phyloP scores from a whole-genome alignment of 2,113 vertebrate species.

The Ictalurus furcatus region DNA sequence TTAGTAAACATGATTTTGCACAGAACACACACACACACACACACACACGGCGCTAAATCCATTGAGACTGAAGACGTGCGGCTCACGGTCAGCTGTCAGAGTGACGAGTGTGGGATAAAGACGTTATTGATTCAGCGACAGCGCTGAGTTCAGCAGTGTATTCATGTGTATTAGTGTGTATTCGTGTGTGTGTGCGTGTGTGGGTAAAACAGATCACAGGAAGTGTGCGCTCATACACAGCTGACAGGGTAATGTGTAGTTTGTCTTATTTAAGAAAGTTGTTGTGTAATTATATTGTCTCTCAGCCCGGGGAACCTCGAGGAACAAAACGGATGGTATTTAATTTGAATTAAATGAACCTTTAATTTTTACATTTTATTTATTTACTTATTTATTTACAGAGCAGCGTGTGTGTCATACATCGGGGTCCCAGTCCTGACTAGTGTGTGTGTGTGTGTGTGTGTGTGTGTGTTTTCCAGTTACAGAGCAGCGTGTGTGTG shows the following conservation, averaged over 20 bases:
- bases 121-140: conserved; percentile 2
- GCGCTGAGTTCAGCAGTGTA: neutral
- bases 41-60: neutral
- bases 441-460: neutral
- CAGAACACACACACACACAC: neutral
- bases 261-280: neutral
- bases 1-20: neutral
- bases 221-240: neutral
- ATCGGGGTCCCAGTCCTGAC: neutral
- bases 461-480: conserved; percentile 69
- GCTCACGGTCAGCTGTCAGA: neutral
- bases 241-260: conserved; percentile 3
- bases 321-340: neutral
- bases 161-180: conserved; percentile 4
- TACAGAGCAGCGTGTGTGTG: conserved; percentile 88
- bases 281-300: neutral
- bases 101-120: conserved; percentile 3
- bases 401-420: neutral
- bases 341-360: neutral
- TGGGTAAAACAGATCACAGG: neutral
- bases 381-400: neutral
- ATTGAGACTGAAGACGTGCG: neutral
- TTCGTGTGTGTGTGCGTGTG: neutral
- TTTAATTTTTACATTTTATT: neutral
- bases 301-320: neutral